Evolutionary conservation across 2,888 invertebrate genomes (phyloP), one percentile per base, ranked within the genome.

Genomic region (Thysanoteuthis rhombus): DNA sequence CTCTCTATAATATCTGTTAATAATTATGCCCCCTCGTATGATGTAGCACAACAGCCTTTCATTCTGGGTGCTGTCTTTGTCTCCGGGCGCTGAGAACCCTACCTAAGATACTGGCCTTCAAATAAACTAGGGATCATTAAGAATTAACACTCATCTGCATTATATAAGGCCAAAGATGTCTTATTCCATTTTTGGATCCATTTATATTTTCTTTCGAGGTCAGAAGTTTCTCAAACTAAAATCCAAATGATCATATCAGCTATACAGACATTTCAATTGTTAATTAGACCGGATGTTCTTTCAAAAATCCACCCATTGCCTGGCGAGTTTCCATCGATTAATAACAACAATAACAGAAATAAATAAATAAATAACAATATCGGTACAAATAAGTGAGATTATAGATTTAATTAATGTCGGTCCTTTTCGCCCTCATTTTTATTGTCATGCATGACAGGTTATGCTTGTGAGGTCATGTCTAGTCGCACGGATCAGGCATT

Each of bases 391-490:
- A 36, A 75, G 16, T 12, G 16, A 75, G n/a, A 75, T 75, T 75
- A 75, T n/a, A 75, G n/a, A 75, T 75, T 75, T 75, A 75, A 75
- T 75, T 75, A 75, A n/a, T 75, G n/a, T 75, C n/a, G n/a, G n/a
- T 75, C 36, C 75, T 75, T n/a, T 75, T 36, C n/a, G n/a, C 8
- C 75, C 75, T 75, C n/a, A 10, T 36, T n/a, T 10, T 75, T 75
- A 16, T 75, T 12, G 75, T 36, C 16, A 75, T n/a, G 75, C 75
- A n/a, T 75, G n/a, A 75, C 75, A 36, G n/a, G 19, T 10, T 10
- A 12, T 75, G 25, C 36, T 75, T 22, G 10, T 12, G 75, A n/a
- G 75, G n/a, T 36, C 75, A 36, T 75, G 75, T 75, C 75, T 75
- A 75, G 75, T 75, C n/a, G 75, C 12, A 75, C 75, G 75, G 75